A percentile compares a stretch with the other conserved stretches of the same genome.
These are phyloP conservation scores for Cydia splendana DNA, from an alignment of 1,140 invertebrate genomes.

Conservation along the genomic window DNA sequence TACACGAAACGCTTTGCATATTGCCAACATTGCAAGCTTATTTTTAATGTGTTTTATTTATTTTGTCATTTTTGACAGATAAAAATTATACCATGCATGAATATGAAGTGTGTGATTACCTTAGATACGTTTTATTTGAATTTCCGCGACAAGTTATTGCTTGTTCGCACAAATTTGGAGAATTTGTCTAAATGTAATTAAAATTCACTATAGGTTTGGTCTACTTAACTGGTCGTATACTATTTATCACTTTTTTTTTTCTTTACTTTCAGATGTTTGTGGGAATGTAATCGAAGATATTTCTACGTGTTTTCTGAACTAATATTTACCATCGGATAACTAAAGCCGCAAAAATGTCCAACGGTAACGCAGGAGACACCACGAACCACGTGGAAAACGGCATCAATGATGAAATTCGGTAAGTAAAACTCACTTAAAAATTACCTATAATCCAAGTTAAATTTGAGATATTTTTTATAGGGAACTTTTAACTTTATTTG, in stretches of 20 bases:
- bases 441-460: too few relatives aligned
- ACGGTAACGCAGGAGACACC: slow-evolving; percentile 22
- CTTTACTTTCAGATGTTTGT: slow-evolving; percentile 19
- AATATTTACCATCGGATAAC: background rate
- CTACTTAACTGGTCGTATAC: background rate
- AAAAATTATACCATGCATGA: background rate
- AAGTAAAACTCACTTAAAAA: background rate
- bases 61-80: background rate
- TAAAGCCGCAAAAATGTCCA: slow-evolving; percentile 18
- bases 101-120: background rate
- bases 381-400: slow-evolving; percentile 22
- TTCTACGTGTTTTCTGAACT: slow-evolving; percentile 13
- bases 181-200: background rate
- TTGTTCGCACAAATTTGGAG: background rate
- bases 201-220: background rate
- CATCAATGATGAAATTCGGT: slow-evolving; percentile 2
- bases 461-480: background rate
- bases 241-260: background rate
- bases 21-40: background rate
- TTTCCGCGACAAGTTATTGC: background rate
- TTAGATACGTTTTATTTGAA: slow-evolving; percentile 18
- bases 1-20: background rate
- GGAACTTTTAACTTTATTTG: too few relatives aligned
- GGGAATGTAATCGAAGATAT: slow-evolving; percentile 26
- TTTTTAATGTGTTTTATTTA: background rate